Evolutionary conservation across 2,113 vertebrate genomes (phyloP).

Genomic region (Centrocercus urophasianus): DNA sequence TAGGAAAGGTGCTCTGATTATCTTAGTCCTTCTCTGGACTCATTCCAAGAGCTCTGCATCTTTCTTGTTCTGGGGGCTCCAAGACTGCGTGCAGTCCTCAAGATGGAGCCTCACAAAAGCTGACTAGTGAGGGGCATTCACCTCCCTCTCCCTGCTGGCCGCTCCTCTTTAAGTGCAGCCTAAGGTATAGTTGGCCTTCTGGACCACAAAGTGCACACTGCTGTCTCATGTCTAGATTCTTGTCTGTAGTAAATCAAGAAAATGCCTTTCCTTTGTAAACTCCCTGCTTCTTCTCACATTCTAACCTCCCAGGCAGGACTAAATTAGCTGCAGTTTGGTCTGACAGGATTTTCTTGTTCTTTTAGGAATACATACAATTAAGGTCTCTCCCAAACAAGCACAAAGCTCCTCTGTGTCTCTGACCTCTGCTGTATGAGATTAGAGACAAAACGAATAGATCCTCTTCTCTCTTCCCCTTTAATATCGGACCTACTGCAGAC

Average conservation of each 20-base stretch:
- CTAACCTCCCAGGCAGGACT: not conserved
- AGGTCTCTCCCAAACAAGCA: not conserved
- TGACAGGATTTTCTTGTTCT: not conserved
- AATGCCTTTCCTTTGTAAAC: not conserved
- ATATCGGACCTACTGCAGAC: not conserved
- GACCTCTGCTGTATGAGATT: fast-evolving
- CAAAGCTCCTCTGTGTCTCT: fast-evolving
- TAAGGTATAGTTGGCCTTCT: not conserved
- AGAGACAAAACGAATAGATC: not conserved
- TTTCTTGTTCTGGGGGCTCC: too few species aligned
- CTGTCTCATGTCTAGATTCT: too few species aligned
- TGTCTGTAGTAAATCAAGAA: not conserved
- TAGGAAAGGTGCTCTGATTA: too few species aligned
- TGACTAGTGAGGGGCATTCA: too few species aligned
- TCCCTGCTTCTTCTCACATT: not conserved
- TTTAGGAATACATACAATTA: not conserved
- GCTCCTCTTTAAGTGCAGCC: too few species aligned
- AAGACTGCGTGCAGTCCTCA: too few species aligned
- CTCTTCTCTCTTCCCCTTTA: not conserved
- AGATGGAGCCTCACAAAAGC: too few species aligned
- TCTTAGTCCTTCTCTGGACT: too few species aligned
- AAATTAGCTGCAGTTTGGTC: not conserved
- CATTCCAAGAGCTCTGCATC: too few species aligned
- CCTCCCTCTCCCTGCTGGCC: too few species aligned
- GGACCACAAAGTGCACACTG: too few species aligned